Percentiles rank a stretch among this genome's conserved stretches.
phyloP scores from a whole-genome alignment of 2,113 vertebrate genomes.

The Oreochromis niloticus region DNA sequence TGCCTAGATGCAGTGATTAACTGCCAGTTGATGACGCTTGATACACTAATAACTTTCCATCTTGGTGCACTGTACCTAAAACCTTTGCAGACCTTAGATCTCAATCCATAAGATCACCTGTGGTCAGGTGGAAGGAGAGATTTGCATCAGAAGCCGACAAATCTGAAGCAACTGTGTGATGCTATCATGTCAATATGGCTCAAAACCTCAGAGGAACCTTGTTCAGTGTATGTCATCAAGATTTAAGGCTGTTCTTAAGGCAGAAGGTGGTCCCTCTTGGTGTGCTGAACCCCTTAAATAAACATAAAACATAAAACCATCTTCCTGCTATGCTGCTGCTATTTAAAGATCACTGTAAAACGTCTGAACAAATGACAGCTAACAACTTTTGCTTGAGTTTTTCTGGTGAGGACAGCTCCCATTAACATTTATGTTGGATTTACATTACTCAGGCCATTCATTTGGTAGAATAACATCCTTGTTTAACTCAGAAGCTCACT shows the following conservation, averaged over 20 bases:
- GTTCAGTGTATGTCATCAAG: background rate
- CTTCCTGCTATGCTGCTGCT: background rate
- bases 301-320: background rate
- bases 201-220: background rate
- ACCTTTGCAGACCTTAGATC: background rate
- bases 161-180: background rate
- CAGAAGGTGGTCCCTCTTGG: background rate
- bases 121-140: background rate
- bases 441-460: background rate
- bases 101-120: background rate
- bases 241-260: background rate
- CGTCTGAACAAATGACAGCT: background rate
- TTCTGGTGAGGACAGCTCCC: background rate
- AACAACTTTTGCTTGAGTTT: background rate
- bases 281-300: background rate
- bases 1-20: background rate
- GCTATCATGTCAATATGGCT: background rate
- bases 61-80: background rate
- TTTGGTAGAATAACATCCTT: background rate
- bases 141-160: background rate
- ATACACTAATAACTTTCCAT: background rate
- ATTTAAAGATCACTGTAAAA: background rate
- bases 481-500: background rate
- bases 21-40: background rate
- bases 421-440: background rate